Conservation (phyloP, 2,113 vertebrate genomes). For the Oncorhynchus mykiss region DNA sequence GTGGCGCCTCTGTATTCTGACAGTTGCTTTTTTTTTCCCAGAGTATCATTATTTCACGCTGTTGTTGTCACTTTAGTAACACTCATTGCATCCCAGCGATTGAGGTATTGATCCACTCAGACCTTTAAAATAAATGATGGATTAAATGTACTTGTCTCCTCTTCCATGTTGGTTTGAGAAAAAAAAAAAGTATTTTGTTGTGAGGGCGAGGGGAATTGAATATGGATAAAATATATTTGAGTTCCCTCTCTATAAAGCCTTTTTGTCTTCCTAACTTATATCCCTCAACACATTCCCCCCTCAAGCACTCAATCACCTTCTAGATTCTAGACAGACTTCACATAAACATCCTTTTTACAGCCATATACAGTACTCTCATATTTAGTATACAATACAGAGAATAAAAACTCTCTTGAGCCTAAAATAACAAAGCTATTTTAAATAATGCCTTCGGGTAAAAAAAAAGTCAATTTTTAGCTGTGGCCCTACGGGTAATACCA, state of each 20-base stretch:
- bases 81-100: constrained; percentile 40
- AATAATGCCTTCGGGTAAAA: background rate
- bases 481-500: background rate
- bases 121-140: constrained; percentile 47
- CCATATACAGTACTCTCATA: background rate
- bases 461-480: background rate
- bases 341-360: background rate
- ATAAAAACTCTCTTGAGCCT: background rate
- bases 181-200: background rate
- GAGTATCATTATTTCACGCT: constrained; percentile 44
- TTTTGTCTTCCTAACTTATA: too few relatives aligned
- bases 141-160: constrained; percentile 35
- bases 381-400: background rate
- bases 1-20: constrained; percentile 34
- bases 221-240: background rate
- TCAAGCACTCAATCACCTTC: background rate
- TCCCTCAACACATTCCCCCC: too few relatives aligned
- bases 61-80: constrained; percentile 52
- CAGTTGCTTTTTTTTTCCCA: constrained; percentile 19
- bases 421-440: background rate
- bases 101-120: constrained; percentile 52
- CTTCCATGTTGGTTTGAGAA: constrained; percentile 17
- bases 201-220: background rate
- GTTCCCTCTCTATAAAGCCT: background rate
- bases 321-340: background rate